Evolutionary conservation across 2,113 vertebrate species (phyloP).

Genomic region (Dasyornis broadbenti): DNA sequence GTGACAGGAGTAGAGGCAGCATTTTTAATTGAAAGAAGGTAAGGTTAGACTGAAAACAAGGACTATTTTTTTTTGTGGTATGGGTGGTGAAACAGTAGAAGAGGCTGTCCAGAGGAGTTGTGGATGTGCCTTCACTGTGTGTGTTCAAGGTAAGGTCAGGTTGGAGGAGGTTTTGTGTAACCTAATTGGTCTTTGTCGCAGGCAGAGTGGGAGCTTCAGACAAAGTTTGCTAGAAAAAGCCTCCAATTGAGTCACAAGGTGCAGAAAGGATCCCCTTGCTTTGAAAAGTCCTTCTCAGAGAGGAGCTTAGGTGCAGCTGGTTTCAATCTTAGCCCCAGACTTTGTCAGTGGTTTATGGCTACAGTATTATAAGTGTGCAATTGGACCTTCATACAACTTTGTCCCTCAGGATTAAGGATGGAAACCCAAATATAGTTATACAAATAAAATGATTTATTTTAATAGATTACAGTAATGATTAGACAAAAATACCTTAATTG

Average conservation of each 20-base stretch:
- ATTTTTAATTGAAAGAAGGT: not conserved
- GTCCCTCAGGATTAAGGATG: not conserved
- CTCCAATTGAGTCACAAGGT: not conserved
- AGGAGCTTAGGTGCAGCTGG: not conserved
- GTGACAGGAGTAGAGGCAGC: not conserved
- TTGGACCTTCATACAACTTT: not conserved
- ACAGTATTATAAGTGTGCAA: not conserved
- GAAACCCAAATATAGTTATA: not conserved
- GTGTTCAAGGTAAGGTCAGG: not conserved
- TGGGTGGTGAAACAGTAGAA: not conserved
- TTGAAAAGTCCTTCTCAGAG: not conserved
- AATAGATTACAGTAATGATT: not conserved
- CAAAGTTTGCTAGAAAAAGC: not conserved
- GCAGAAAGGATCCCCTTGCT: not conserved
- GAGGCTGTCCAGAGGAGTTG: not conserved
- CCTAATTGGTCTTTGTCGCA: not conserved
- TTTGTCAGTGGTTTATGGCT: not conserved
- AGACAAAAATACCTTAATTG: not conserved
- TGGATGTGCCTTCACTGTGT: not conserved
- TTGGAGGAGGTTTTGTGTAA: not conserved
- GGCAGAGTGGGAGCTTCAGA: not conserved
- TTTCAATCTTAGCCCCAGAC: not conserved
- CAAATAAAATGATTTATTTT: not conserved
- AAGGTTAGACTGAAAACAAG: not conserved
- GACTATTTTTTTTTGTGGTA: accelerated